These are phyloP conservation scores for Salminus brasiliensis DNA, from an alignment of 2,113 vertebrate species.

Conservation along the genomic window DNA sequence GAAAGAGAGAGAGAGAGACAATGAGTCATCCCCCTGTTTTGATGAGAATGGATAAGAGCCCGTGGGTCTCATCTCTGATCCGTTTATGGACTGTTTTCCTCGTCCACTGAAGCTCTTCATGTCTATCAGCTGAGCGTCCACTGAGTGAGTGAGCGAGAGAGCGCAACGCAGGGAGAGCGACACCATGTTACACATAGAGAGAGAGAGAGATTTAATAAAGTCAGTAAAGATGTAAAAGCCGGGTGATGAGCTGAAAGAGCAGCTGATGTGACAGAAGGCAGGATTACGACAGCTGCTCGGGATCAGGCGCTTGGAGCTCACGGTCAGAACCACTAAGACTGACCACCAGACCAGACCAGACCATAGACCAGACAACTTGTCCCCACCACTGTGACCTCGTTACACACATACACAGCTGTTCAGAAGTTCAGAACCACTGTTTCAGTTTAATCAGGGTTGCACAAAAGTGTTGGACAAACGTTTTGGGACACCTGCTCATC, in stretches of 20 bases:
- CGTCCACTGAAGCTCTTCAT: background rate
- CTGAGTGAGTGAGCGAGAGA: background rate
- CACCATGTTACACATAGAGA: too few relatives aligned
- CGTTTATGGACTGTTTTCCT: slow-evolving; percentile 28
- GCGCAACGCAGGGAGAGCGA: too few relatives aligned
- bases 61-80: background rate
- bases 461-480: too few relatives aligned
- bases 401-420: background rate
- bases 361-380: background rate
- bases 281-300: background rate
- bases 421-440: too few relatives aligned
- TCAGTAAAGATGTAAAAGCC: background rate
- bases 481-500: too few relatives aligned
- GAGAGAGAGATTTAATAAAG: background rate
- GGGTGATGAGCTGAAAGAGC: background rate
- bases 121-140: slow-evolving; percentile 1
- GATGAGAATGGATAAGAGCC: background rate
- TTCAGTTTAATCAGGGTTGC: too few relatives aligned
- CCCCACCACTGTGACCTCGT: background rate
- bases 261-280: background rate
- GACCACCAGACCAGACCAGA: background rate
- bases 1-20: slow-evolving; percentile 16
- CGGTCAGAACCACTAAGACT: background rate
- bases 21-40: slow-evolving; percentile 23
- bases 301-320: too few relatives aligned